Conservation (phyloP, 2,888 invertebrate species). For the Drosophila lutescens region DNA sequence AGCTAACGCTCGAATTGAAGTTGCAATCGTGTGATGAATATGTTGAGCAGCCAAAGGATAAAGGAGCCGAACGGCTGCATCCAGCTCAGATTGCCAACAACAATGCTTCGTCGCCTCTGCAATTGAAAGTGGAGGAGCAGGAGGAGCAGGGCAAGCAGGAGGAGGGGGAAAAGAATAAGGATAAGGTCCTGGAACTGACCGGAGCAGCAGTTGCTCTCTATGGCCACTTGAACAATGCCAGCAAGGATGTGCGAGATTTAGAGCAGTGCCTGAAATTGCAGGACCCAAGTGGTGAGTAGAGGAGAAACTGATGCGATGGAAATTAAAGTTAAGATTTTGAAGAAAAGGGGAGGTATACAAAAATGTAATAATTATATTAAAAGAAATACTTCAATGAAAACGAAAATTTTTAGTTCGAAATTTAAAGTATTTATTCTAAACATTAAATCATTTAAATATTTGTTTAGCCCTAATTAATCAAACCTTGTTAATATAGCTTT, state of each 20-base stretch:
- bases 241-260: constrained; percentile 64
- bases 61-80: constrained; percentile 39
- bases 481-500: too few relatives aligned
- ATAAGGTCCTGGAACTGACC: constrained; percentile 26
- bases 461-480: too few relatives aligned
- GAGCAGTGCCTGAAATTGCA: constrained; percentile 65
- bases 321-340: constrained; percentile 17
- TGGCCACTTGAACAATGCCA: constrained; percentile 60
- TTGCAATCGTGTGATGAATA: constrained; percentile 65
- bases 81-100: constrained; percentile 40
- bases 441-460: too few relatives aligned
- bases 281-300: constrained; percentile 59
- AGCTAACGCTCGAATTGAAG: constrained; percentile 49
- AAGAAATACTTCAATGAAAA: too few relatives aligned
- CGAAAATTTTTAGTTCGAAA: too few relatives aligned
- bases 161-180: constrained; percentile 2
- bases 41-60: constrained; percentile 46
- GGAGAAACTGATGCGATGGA: constrained; percentile 4
- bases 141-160: constrained; percentile 13
- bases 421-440: too few relatives aligned
- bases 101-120: constrained; percentile 57
- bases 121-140: constrained; percentile 50
- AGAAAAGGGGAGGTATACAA: neutral
- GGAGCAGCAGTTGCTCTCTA: constrained; percentile 50
- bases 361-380: neutral